Percentiles rank a stretch among this genome's conserved stretches.
phyloP scores from a whole-genome alignment of 1,140 invertebrate genomes.

The Bathynomus jamesi region DNA sequence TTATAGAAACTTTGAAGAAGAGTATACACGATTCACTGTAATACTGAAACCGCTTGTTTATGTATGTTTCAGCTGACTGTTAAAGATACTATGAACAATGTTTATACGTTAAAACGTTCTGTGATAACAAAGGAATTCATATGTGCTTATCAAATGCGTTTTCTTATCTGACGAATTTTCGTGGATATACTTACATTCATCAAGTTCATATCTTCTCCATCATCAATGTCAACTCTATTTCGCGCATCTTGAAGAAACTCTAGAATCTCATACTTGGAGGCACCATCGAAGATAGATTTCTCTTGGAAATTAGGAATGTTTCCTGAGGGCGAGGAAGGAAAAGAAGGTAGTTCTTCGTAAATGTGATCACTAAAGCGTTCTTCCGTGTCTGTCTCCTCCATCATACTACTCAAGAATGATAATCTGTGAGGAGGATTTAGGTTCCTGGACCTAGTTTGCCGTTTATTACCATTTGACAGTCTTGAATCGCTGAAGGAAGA shows the following conservation, averaged over 20 bases:
- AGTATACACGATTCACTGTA: no score
- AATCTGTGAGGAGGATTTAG: background rate
- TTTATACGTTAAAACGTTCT: no score
- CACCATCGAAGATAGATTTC: constrained; percentile 69
- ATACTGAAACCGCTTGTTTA: no score
- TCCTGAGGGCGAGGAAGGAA: constrained; percentile 56
- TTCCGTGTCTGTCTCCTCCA: constrained; percentile 19
- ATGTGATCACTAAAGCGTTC: constrained; percentile 57
- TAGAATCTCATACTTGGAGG: constrained; percentile 78
- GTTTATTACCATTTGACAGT: background rate
- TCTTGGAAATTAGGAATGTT: constrained; percentile 34
- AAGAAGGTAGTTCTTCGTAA: constrained; percentile 67
- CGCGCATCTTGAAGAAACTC: constrained; percentile 79
- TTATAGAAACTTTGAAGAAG: background rate
- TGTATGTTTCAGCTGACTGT: no score
- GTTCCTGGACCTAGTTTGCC: background rate
- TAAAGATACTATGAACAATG: no score
- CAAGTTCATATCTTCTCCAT: constrained; percentile 46
- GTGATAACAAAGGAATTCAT: no score
- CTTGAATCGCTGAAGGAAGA: background rate
- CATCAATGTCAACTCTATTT: constrained; percentile 49
- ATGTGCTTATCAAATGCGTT: no score
- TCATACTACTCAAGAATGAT: constrained; percentile 18
- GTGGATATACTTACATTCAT: constrained; percentile 16
- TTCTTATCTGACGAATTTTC: no score